These are phyloP conservation scores for Tenebrosternarchus preto DNA, from an alignment of 2,113 vertebrate species.

Conservation along the genomic window DNA sequence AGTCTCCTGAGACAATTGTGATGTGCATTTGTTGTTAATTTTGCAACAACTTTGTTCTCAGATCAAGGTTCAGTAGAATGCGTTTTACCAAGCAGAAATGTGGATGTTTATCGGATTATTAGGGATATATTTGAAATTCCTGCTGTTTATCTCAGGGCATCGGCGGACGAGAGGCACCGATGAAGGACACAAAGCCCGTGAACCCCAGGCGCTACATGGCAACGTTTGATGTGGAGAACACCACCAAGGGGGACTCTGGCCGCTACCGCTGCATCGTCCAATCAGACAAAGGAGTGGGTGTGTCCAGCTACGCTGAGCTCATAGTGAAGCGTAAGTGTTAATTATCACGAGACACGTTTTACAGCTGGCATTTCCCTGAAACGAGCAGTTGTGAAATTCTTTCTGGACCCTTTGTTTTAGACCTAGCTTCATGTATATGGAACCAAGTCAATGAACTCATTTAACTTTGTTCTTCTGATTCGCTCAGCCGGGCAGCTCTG, in stretches of 20 bases:
- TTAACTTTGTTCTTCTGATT: not conserved
- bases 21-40: constrained; percentile 10
- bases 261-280: constrained; percentile 92
- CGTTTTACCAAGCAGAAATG: constrained; percentile 11
- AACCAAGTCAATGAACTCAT: not conserved
- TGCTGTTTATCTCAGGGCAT: constrained; percentile 72
- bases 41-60: constrained; percentile 15
- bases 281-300: constrained; percentile 85
- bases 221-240: constrained; percentile 87
- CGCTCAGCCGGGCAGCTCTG: not conserved
- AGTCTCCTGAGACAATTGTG: not conserved
- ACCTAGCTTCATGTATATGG: not conserved
- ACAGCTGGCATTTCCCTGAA: not conserved
- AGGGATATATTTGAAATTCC: constrained; percentile 30
- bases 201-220: constrained; percentile 84
- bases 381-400: not conserved
- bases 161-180: constrained; percentile 74
- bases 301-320: constrained; percentile 90
- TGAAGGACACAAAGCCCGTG: constrained; percentile 83
- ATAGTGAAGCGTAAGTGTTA: constrained; percentile 89
- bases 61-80: constrained; percentile 2
- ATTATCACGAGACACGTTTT: not conserved
- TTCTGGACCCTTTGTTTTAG: not conserved
- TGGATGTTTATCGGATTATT: constrained; percentile 14
- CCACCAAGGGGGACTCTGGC: constrained; percentile 85